These are phyloP conservation scores for Tetraodon nigroviridis DNA, from an alignment of 2,113 vertebrate species.

Conservation along the genomic window DNA sequence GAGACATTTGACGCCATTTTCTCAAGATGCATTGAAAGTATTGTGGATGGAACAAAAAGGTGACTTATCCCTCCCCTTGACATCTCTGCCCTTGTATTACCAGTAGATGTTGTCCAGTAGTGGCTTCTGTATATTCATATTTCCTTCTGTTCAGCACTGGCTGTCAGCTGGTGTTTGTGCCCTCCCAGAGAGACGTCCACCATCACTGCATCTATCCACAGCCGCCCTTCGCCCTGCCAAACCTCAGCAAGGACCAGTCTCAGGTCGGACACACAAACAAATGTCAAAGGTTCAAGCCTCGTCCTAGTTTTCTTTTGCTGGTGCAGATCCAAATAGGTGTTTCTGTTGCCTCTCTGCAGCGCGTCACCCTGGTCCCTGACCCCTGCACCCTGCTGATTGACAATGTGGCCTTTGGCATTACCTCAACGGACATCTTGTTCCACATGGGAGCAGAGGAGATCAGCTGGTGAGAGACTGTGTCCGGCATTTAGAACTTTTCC, in stretches of 20 bases:
- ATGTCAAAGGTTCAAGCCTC: neutral
- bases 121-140: neutral
- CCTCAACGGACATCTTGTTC: constrained; percentile 87
- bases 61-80: constrained; percentile 28
- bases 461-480: constrained; percentile 75
- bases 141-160: constrained; percentile 54
- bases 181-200: constrained; percentile 83
- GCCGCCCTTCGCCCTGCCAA: constrained; percentile 76
- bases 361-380: constrained; percentile 83
- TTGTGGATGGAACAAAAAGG: constrained; percentile 86
- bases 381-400: constrained; percentile 86
- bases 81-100: too few relatives aligned
- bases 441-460: constrained; percentile 92
- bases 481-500: too few relatives aligned
- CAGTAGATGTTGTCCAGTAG: too few relatives aligned
- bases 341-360: constrained; percentile 60
- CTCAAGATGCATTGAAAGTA: constrained; percentile 78
- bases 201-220: constrained; percentile 86
- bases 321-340: neutral
- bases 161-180: constrained; percentile 81
- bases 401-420: constrained; percentile 81
- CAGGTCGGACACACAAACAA: constrained; percentile 67
- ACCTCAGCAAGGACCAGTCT: constrained; percentile 76
- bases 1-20: constrained; percentile 80
- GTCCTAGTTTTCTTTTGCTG: neutral